These are phyloP conservation scores for Aethina tumida DNA, from an alignment of 1,140 invertebrate species.

Conservation along the genomic window DNA sequence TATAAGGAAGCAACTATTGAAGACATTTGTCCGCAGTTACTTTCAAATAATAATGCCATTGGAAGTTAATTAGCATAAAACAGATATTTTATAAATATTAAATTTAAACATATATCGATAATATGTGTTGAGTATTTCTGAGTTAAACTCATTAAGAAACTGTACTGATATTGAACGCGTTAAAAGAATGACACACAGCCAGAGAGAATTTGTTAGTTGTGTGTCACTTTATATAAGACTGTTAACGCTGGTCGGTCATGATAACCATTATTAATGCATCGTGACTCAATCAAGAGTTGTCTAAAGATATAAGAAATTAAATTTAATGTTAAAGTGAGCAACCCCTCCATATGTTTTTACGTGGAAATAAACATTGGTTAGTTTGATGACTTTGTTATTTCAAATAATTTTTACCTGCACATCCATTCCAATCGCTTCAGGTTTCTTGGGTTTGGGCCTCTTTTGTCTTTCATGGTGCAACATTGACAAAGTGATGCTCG, in stretches of 20 bases:
- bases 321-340: not conserved
- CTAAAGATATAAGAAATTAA: not conserved
- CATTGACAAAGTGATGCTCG: conserved; percentile 37
- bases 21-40: no score
- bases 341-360: not conserved
- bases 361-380: conserved; percentile 7
- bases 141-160: no score
- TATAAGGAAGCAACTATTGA: no score
- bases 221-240: not conserved
- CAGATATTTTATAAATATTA: no score
- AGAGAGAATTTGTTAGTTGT: no score
- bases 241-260: not conserved
- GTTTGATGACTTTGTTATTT: conserved; percentile 3
- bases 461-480: conserved; percentile 37
- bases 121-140: no score
- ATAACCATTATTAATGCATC: not conserved
- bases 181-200: no score
- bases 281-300: not conserved
- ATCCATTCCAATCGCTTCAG: conserved; percentile 50
- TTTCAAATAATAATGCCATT: no score
- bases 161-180: no score
- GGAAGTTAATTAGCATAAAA: no score
- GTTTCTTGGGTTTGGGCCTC: conserved; percentile 39
- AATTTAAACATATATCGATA: no score
- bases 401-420: conserved; percentile 42